Percentiles rank a stretch among this genome's conserved stretches.
Evolutionary conservation across 2,888 invertebrate genomes (phyloP).

Genomic region (Ceriagrion tenellum): DNA sequence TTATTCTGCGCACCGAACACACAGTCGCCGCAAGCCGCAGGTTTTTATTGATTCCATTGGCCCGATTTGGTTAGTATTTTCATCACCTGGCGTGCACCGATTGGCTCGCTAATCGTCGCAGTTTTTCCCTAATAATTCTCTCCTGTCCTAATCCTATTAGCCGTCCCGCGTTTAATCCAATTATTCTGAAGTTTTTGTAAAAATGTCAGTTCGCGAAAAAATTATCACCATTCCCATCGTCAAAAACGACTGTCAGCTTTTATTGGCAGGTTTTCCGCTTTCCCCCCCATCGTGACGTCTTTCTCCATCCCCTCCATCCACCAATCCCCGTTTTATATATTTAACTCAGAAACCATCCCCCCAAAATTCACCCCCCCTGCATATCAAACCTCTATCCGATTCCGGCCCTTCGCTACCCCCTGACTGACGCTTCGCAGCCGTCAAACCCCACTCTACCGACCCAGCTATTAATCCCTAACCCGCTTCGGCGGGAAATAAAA

Average conservation of each 20-base stretch:
- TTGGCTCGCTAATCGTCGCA: background rate
- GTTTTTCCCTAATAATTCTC: background rate
- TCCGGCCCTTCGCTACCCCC: background rate
- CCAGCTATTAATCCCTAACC: background rate
- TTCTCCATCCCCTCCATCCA: background rate
- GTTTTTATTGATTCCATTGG: background rate
- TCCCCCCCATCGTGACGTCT: background rate
- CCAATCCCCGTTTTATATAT: background rate
- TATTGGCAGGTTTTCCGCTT: conserved; percentile 20
- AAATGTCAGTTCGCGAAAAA: conserved; percentile 41
- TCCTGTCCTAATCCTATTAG: conserved; percentile 13
- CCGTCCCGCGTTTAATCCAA: background rate
- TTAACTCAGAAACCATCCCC: background rate
- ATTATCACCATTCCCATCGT: conserved; percentile 10
- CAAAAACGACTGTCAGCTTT: conserved; percentile 50
- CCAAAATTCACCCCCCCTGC: background rate
- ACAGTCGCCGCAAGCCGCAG: background rate
- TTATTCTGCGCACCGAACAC: background rate
- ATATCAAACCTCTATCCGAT: background rate
- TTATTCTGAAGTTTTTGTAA: conserved; percentile 22
- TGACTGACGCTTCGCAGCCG: background rate
- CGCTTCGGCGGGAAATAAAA: background rate
- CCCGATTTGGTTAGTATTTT: background rate
- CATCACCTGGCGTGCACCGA: background rate
- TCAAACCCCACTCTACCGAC: background rate